A percentile compares a stretch with the other conserved stretches of the same genome.
These are phyloP conservation scores for Portunus trituberculatus DNA, from an alignment of 1,140 invertebrate species.

Conservation along the genomic window DNA sequence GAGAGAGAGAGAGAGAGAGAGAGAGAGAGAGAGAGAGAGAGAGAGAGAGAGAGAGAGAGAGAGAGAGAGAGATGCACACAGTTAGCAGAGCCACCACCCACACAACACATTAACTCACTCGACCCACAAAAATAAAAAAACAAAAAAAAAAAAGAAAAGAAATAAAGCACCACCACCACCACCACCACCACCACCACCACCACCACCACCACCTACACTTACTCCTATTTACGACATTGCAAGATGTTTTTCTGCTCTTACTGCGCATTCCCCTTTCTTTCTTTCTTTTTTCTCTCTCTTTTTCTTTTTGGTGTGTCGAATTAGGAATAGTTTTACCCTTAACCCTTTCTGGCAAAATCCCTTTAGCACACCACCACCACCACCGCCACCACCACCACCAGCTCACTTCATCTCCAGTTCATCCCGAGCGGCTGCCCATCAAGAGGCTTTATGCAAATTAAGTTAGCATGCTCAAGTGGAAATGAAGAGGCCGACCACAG, in stretches of 20 bases:
- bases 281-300: not conserved
- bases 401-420: not conserved
- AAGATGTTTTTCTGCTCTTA: not conserved
- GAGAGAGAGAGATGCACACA: not conserved
- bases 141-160: too few species aligned
- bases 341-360: not conserved
- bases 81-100: not conserved
- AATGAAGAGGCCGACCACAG: not conserved
- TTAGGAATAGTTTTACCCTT: too few species aligned
- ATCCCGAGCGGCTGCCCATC: not conserved
- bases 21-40: conserved; percentile 20
- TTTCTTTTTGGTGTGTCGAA: too few species aligned
- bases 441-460: conserved; percentile 2
- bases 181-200: too few species aligned
- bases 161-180: too few species aligned
- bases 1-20: conserved; percentile 20
- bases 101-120: not conserved
- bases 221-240: not conserved
- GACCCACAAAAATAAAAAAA: not conserved
- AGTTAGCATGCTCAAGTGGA: not conserved
- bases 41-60: not conserved
- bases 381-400: not conserved
- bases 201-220: too few species aligned
- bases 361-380: not conserved
- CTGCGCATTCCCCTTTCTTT: not conserved